phyloP scores from a whole-genome alignment of 2,888 invertebrate species.

The Dynastes hyllus region DNA sequence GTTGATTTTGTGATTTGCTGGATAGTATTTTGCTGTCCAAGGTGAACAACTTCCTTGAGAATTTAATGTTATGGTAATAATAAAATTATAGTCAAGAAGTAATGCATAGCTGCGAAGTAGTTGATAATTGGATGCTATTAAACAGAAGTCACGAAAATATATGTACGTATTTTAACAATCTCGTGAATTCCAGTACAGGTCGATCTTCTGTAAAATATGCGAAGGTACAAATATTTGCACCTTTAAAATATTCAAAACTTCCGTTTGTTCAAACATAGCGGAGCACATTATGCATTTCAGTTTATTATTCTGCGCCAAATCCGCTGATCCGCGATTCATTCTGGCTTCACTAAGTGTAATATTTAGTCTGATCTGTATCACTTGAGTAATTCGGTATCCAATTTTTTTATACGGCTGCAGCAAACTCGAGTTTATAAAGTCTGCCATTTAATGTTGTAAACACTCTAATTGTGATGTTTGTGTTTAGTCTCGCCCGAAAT shows the following conservation, averaged over 20 bases:
- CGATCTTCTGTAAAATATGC: neutral
- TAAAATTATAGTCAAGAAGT: no score
- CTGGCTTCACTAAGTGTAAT: constrained; percentile 29
- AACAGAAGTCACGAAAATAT: no score
- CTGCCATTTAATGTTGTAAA: constrained; percentile 43
- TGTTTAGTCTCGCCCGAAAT: constrained; percentile 46
- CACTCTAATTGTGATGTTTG: constrained; percentile 46
- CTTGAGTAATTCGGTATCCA: constrained; percentile 30
- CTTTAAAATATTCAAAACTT: neutral
- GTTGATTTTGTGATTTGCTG: no score
- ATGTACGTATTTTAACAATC: neutral
- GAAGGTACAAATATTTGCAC: constrained; percentile 4
- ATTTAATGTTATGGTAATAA: no score
- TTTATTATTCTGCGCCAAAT: constrained; percentile 4
- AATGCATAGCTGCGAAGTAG: no score
- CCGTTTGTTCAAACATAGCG: neutral
- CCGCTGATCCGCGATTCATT: neutral
- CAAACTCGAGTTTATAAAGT: constrained; percentile 36
- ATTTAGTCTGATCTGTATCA: constrained; percentile 37
- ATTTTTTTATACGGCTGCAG: constrained; percentile 26
- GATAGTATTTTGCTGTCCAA: no score
- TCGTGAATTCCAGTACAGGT: neutral
- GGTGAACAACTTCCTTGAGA: no score
- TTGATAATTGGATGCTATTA: no score
- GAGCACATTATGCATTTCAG: neutral